Base-by-base conservation (phyloP, 2,888 invertebrate species). In the Elmis aenea region DNA sequence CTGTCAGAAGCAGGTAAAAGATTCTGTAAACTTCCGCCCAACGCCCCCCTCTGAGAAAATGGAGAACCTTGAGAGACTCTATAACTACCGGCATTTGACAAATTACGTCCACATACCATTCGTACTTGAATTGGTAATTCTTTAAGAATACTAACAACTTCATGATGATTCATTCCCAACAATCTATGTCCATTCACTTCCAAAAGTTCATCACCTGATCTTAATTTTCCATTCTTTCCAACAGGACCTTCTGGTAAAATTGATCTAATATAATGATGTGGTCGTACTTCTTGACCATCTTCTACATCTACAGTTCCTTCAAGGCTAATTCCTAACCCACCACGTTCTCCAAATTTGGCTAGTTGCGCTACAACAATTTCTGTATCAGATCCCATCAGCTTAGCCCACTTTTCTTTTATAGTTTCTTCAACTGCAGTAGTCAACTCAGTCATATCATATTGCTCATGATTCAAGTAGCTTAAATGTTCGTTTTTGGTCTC, bases 251-350 rank as follows among this genome's bases (percentile, higher is more conserved):
- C 94, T n/a, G 90, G 85, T 55, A 97, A 74, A 57, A 99, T 94
- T 33, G 93, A 93, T 51, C 97, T 83, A 61, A 99, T 96, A 68
- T 96, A 97, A 73, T 97, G 99, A 70, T 99, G 99, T 2, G 99
- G 97, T 38, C 96, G 78, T 24, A 96, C 92, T 72, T 99, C 97
- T 37, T 89, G 81, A 0, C 97, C 97, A 60, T 89, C 86, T 68
- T 94, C 92, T 33, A 99, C 95, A 66, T 99, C 99, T 22, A 96
- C 97, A 0, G 99, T 99, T 31, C 99, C 97, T 67, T 97, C 96
- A 45, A 97, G 74, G 29, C 94, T 96, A 56, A 99, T 95, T 18
- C 97, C 97, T 33, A 99, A 76, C 2, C 97, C 97, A 26, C 93
- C 93, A 24, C 91, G 90, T 57, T 91, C 89, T 9, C 81, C 81